phyloP scores from a whole-genome alignment of 1,140 invertebrate species.

The Polypedilum pembai region DNA sequence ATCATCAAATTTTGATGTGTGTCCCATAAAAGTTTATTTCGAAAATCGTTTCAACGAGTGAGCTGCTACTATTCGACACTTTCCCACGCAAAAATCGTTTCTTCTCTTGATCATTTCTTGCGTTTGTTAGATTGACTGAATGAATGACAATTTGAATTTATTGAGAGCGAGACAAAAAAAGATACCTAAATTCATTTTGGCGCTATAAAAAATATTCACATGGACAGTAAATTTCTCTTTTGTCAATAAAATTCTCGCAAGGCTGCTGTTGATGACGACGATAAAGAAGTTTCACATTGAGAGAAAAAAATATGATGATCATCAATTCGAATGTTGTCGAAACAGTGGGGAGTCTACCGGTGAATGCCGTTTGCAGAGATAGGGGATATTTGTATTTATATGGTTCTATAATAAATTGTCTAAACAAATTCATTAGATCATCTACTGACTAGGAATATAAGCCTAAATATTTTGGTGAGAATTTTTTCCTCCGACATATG shows the following conservation, averaged over 20 bases:
- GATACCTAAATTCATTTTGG: too few species aligned
- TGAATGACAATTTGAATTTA: neutral
- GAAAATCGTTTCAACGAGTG: too few species aligned
- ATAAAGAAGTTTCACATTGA: constrained; percentile 12
- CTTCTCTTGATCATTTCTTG: neutral
- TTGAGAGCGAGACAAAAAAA: neutral
- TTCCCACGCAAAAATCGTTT: constrained; percentile 11
- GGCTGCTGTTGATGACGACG: neutral
- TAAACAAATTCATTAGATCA: constrained; percentile 28
- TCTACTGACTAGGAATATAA: constrained; percentile 11
- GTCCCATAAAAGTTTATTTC: too few species aligned
- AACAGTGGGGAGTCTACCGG: constrained; percentile 3
- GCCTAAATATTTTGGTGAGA: neutral
- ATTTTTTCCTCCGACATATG: neutral
- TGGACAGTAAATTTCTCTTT: too few species aligned
- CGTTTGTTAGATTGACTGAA: neutral
- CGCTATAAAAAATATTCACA: too few species aligned
- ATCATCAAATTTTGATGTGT: too few species aligned
- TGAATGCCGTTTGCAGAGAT: neutral
- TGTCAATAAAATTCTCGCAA: neutral
- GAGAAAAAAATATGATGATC: neutral
- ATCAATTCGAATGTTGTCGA: constrained; percentile 2
- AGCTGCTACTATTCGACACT: neutral
- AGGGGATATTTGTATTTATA: constrained; percentile 22
- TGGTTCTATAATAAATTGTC: constrained; percentile 21